Conservation (phyloP, 1,140 invertebrate species). For the Apis cerana region DNA sequence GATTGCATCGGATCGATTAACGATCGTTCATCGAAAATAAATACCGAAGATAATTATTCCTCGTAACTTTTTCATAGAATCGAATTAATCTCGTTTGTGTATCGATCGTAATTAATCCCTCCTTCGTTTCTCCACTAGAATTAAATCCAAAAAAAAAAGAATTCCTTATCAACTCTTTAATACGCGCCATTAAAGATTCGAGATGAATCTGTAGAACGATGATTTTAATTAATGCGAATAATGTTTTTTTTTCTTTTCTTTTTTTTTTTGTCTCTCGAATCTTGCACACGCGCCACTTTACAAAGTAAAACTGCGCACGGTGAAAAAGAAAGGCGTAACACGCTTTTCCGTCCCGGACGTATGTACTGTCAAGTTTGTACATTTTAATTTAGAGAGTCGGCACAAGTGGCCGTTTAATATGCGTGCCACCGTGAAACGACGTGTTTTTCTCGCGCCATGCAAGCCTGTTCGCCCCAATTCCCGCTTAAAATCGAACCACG, state of each 20-base stretch:
- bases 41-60: background rate
- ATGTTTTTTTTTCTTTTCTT: constrained; percentile 31
- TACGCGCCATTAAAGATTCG: constrained; percentile 22
- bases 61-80: constrained; percentile 42
- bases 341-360: background rate
- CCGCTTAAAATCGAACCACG: constrained; percentile 9
- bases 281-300: background rate
- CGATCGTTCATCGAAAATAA: constrained; percentile 2
- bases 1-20: constrained; percentile 6
- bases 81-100: too few species aligned
- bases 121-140: constrained; percentile 9
- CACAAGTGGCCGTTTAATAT: constrained; percentile 59
- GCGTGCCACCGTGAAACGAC: constrained; percentile 33
- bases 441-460: background rate
- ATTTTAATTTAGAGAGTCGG: constrained; percentile 60
- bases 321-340: constrained; percentile 39
- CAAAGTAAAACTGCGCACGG: constrained; percentile 39
- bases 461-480: constrained; percentile 12
- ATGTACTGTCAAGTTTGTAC: constrained; percentile 50
- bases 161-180: constrained; percentile 6
- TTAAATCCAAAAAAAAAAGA: constrained; percentile 3
- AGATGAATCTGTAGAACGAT: constrained; percentile 40
- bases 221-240: constrained; percentile 60
- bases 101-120: constrained; percentile 14
- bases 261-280: background rate